A percentile compares a stretch with the other conserved stretches of the same genome.
Conservation (phyloP, 2,797 vertebrate species). For the Remorina albescens region DNA sequence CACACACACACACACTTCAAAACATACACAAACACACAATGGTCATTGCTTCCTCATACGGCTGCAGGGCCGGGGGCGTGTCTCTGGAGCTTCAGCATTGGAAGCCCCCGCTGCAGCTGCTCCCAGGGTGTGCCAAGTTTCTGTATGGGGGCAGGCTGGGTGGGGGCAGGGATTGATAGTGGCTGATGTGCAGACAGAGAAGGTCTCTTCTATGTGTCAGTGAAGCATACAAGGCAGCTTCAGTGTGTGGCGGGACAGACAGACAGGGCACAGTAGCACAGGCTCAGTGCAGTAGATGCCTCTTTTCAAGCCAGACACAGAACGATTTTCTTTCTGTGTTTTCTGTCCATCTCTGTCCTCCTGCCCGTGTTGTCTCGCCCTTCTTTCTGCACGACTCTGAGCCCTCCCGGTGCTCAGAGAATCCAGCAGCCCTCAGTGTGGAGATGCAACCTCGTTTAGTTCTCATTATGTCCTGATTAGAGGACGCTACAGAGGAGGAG, state of each 20-base stretch:
- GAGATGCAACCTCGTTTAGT: slow-evolving; percentile 85
- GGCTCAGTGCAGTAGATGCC: slow-evolving; percentile 52
- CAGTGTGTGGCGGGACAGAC: slow-evolving; percentile 76
- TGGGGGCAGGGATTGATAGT: slow-evolving; percentile 75
- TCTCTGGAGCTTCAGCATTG: slow-evolving; percentile 73
- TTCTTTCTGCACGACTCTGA: slow-evolving; percentile 49
- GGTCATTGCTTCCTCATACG: slow-evolving; percentile 71
- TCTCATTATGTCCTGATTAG: slow-evolving; percentile 87
- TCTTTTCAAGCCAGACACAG: slow-evolving; percentile 62
- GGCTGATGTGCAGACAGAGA: slow-evolving; percentile 79
- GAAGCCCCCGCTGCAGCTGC: slow-evolving; percentile 85
- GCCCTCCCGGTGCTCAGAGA: slow-evolving; percentile 54
- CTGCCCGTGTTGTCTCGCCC: slow-evolving; percentile 37
- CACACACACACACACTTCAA: slow-evolving; percentile 35
- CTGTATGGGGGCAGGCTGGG: slow-evolving; percentile 74
- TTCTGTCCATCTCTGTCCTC: slow-evolving; percentile 39
- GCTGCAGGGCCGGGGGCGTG: slow-evolving; percentile 78
- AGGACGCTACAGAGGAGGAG: slow-evolving; percentile 74
- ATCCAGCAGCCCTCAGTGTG: slow-evolving; percentile 71
- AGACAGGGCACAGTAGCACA: slow-evolving; percentile 55
- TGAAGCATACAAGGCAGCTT: slow-evolving; percentile 69
- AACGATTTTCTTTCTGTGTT: slow-evolving; percentile 63
- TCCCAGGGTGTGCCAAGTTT: slow-evolving; percentile 86
- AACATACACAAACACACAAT: slow-evolving; percentile 66
- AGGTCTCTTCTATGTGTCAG: slow-evolving; percentile 77